Base-by-base conservation (phyloP, 1,140 invertebrate species). In the Brachionus angularis region DNA sequence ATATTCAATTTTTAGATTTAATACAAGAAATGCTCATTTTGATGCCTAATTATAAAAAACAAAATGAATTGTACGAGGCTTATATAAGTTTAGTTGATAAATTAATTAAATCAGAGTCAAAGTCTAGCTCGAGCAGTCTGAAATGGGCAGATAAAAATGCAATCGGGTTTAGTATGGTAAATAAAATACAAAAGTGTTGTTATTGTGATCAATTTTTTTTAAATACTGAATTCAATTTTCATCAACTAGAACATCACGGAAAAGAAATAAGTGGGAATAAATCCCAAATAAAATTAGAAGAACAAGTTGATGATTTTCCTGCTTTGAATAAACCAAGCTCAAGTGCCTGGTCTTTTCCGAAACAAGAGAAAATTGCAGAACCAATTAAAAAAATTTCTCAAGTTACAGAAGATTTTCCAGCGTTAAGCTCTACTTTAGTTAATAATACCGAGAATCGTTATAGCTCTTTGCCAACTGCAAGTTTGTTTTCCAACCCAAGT, bases 1-100 rank as follows among this genome's bases (percentile, higher is more conserved):
- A 67, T 33, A 16, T 23, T 31, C 10, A 50, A 27, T 50, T 67
- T 31, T 67, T 67, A 12, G 44, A 47, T 47, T 67, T 67, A 25
- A 36, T 67, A 5, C 42, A 67, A 49, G 62, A 67, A 18, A 46
- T 67, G 21, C 14, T 67, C 5, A 10, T 50, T 21, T 23, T 67
- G 1, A 21, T 67, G 25, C 62, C 62, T 29, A 18, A 47, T 50
- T 21, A 34, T 8, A 16, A 47, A 16, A 67, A 67, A 23, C 62
- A 67, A 67, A 46, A 67, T 18, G 42, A 67, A 27, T 23, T 67
- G 7, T 46, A n/a, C 18, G 7, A 21, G 12, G 8, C 27, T 16
- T 47, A 47, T 12, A n/a, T 14, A 3, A 42, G 16, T 42, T 5
- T 7, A 7, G 3, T 42, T 8, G 39, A 42, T 7, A 42, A 42